Conservation (phyloP, 1,140 invertebrate species). For the Paraescarpia echinospica region DNA sequence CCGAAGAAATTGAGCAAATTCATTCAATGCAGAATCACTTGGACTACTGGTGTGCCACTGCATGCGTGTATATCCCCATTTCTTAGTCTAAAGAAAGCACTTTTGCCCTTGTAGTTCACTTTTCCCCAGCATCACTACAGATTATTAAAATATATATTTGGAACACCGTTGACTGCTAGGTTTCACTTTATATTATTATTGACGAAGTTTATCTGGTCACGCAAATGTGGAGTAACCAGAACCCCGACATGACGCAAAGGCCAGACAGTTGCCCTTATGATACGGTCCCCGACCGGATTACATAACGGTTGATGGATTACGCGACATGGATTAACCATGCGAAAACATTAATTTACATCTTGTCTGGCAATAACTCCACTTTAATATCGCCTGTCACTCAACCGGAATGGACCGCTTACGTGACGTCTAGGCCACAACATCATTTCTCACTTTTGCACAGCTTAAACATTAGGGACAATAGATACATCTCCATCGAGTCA, state of each 20-base stretch:
- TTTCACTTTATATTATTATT: too few species aligned
- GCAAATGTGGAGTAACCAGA: not conserved
- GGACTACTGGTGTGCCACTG: too few species aligned
- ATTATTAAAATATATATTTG: not conserved
- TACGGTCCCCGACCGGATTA: not conserved
- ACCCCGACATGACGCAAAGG: not conserved
- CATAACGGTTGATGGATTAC: not conserved
- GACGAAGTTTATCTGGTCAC: too few species aligned
- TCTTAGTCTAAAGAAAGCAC: too few species aligned
- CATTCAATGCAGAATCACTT: too few species aligned
- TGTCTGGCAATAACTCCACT: not conserved
- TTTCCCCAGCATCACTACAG: too few species aligned
- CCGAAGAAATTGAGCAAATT: too few species aligned
- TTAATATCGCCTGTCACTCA: not conserved
- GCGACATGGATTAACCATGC: not conserved
- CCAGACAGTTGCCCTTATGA: not conserved
- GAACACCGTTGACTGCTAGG: not conserved
- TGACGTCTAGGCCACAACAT: not conserved
- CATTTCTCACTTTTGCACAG: not conserved
- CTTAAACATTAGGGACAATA: not conserved
- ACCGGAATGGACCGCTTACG: not conserved
- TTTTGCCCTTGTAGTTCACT: too few species aligned
- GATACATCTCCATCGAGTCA: not conserved
- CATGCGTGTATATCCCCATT: too few species aligned
- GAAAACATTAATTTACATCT: not conserved